Evolutionary conservation across 2,113 vertebrate species (phyloP), one percentile per base, ranked within the genome.

Genomic region (Silurus asotus): DNA sequence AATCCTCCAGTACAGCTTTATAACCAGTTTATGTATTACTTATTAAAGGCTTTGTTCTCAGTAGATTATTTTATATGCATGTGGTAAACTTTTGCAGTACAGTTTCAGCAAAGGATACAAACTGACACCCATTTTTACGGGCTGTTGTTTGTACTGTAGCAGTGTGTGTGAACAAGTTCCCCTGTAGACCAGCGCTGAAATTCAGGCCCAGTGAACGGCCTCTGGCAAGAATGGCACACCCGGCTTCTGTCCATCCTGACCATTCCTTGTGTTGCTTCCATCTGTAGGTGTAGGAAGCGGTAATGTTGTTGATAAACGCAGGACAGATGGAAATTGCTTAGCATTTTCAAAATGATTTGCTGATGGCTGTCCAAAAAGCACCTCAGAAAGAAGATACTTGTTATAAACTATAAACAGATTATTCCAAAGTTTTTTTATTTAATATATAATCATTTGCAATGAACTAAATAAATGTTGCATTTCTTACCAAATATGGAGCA

Each of bases 131-230:
- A 20, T 17, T 20, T 59, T 62, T 53, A 85, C 15, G 10, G 19
- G 25, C 20, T 28, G n/a, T 56, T 45, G 49, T 62, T 81, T 25
- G 64, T 67, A 49, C 13, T 23, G 48, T 25, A 53, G 77, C 93
- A 94, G 88, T 83, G 85, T 15, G 74, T 87, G 89, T 94, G 94
- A 84, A 90, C 85, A 51, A 93, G 87, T 23, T 94, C 91, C 17
- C 93, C 92, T 1, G 53, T 58, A 6, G 85, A 84, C 75, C 77
- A 91, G 80, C 83, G 81, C 70, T 87, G 83, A 85, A 94, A 94
- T 81, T 91, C 85, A 9, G 92, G 88, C 59, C 91, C 89, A 19
- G 77, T 82, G 6, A 94, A 69, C 49, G 88, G 80, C 81, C 58
- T 23, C 45, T 87, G 91, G 86, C 94, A 94, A 23, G 88, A 89